phyloP scores from a whole-genome alignment of 2,888 invertebrate species.

The Phyllotreta striolata region DNA sequence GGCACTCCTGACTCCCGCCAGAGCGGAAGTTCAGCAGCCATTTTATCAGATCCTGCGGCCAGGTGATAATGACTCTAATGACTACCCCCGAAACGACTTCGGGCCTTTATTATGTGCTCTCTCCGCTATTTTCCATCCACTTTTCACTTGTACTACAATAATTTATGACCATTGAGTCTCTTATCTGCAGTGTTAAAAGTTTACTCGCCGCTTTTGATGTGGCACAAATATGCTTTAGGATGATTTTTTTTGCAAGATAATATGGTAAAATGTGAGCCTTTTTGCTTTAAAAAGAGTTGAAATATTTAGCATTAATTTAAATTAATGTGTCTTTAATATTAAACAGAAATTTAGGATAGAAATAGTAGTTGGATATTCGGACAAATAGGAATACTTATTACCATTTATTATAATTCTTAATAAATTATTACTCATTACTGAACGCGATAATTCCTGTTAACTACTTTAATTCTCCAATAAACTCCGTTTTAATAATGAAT shows the following conservation, averaged over 20 bases:
- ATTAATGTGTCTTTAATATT: too few relatives aligned
- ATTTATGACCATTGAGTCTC: constrained; percentile 27
- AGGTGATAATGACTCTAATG: constrained; percentile 51
- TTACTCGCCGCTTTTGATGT: constrained; percentile 32
- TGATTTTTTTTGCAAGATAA: too few relatives aligned
- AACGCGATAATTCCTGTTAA: too few relatives aligned
- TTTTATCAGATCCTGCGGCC: constrained; percentile 48
- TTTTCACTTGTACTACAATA: constrained; percentile 33
- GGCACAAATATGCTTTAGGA: constrained; percentile 23
- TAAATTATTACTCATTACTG: too few relatives aligned
- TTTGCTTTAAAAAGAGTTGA: constrained; percentile 9
- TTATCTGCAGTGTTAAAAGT: constrained; percentile 27
- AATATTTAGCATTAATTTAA: too few relatives aligned
- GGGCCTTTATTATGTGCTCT: constrained; percentile 39
- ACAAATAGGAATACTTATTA: too few relatives aligned
- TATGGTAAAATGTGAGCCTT: not conserved
- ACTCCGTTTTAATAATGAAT: constrained; percentile 12
- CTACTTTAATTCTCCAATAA: too few relatives aligned
- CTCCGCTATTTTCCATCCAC: constrained; percentile 33
- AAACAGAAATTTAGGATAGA: too few relatives aligned
- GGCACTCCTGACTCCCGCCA: constrained; percentile 24
- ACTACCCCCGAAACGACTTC: constrained; percentile 41
- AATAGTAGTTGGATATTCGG: too few relatives aligned
- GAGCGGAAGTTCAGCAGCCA: constrained; percentile 30
- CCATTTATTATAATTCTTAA: too few relatives aligned